These are phyloP conservation scores for Regulus satrapa DNA, from an alignment of 2,113 vertebrate species.

Conservation along the genomic window DNA sequence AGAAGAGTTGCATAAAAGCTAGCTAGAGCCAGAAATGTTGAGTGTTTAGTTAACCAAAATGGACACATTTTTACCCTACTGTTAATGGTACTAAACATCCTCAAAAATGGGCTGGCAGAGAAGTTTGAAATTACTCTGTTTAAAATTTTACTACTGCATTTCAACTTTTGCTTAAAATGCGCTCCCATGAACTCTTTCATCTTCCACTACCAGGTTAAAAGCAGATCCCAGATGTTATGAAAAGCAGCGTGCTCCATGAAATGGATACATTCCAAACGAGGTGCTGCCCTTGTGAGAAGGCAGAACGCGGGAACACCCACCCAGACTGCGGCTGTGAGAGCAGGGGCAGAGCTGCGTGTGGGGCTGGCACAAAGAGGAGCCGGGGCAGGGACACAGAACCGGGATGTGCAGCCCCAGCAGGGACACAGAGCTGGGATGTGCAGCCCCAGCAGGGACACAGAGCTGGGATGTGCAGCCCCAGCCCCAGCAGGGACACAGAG, in stretches of 20 bases:
- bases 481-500: neutral
- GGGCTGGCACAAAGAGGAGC: neutral
- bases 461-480: neutral
- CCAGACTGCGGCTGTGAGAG: neutral
- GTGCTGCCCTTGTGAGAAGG: neutral
- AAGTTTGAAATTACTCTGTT: neutral
- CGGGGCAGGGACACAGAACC: neutral
- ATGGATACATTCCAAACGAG: neutral
- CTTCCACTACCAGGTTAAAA: neutral
- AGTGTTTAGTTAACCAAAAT: neutral
- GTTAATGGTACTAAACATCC: neutral
- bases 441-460: neutral
- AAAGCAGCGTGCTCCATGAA: neutral
- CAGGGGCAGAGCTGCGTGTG: neutral
- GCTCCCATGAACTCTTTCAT: neutral
- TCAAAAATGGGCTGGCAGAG: neutral
- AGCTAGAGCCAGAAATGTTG: neutral
- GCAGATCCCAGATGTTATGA: neutral
- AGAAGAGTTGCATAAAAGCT: neutral
- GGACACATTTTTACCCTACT: neutral
- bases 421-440: neutral
- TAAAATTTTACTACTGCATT: neutral
- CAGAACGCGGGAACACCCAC: neutral
- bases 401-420: neutral
- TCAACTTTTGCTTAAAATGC: neutral